These are phyloP conservation scores for Tanaodytes sp. DNA, from an alignment of 2,888 invertebrate species.

Conservation along the genomic window DNA sequence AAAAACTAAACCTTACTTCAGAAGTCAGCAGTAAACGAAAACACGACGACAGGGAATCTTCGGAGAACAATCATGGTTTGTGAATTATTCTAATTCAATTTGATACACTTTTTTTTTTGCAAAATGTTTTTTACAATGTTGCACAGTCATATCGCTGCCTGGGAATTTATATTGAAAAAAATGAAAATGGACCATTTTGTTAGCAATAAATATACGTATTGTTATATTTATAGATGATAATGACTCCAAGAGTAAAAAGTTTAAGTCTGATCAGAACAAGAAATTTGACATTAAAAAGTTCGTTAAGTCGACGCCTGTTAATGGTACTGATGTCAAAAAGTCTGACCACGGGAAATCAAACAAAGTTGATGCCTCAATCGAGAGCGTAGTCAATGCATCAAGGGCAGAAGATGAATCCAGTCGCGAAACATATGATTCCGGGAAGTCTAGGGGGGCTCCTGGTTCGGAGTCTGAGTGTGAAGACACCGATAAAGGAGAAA, in stretches of 20 bases:
- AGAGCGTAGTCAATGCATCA: conserved; percentile 75
- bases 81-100: too few relatives aligned
- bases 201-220: too few relatives aligned
- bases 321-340: conserved; percentile 61
- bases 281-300: conserved; percentile 54
- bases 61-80: conserved; percentile 69
- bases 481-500: conserved; percentile 69
- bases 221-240: conserved; percentile 63
- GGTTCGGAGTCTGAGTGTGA: conserved; percentile 68
- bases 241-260: conserved; percentile 65
- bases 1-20: conserved; percentile 51
- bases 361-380: conserved; percentile 75
- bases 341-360: conserved; percentile 53
- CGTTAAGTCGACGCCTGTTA: conserved; percentile 59
- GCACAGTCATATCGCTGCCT: too few relatives aligned
- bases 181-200: too few relatives aligned
- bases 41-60: conserved; percentile 66
- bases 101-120: too few relatives aligned
- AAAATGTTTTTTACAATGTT: too few relatives aligned
- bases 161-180: too few relatives aligned
- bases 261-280: conserved; percentile 52
- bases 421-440: conserved; percentile 68
- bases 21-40: conserved; percentile 58
- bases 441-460: conserved; percentile 66
- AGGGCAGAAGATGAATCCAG: conserved; percentile 69